Conservation (phyloP, 2,797 vertebrate species). For the Chelon labrosus region DNA sequence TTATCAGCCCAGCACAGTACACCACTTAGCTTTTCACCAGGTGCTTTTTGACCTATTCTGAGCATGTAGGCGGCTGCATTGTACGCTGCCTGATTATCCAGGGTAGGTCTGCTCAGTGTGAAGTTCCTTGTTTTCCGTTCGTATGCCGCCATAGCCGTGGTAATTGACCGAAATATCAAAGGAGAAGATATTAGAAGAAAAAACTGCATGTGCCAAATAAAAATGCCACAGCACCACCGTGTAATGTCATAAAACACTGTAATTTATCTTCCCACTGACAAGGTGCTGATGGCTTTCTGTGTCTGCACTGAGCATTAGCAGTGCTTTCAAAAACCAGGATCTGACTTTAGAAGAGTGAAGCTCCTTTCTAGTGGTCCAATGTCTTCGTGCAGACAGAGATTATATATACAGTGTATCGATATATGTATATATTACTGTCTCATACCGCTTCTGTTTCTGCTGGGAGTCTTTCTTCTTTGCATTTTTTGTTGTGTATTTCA, state of each 20-base stretch:
- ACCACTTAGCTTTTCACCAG: background rate
- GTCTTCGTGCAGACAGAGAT: background rate
- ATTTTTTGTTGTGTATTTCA: conserved; percentile 30
- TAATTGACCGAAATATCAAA: background rate
- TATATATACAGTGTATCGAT: background rate
- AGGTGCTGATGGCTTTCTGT: background rate
- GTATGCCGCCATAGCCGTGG: background rate
- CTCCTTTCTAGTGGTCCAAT: background rate
- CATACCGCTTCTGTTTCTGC: conserved; percentile 1
- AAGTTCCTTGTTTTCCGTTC: background rate
- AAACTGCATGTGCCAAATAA: conserved; percentile 2
- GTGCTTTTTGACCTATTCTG: conserved; percentile 11
- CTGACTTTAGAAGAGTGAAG: background rate
- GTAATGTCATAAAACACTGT: conserved; percentile 14
- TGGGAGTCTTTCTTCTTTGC: conserved; percentile 14
- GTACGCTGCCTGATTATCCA: background rate
- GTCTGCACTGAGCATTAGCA: conserved; percentile 2
- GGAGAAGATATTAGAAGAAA: background rate
- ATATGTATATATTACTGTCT: background rate
- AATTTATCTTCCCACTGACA: conserved; percentile 27
- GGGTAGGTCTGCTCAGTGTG: background rate
- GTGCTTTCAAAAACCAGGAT: background rate
- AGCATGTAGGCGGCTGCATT: conserved; percentile 18
- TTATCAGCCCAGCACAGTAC: conserved; percentile 2
- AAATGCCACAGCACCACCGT: conserved; percentile 16